A percentile compares a stretch with the other conserved stretches of the same genome.
phyloP scores from a whole-genome alignment of 1,140 invertebrate genomes.

The Schmidtea mediterranea region DNA sequence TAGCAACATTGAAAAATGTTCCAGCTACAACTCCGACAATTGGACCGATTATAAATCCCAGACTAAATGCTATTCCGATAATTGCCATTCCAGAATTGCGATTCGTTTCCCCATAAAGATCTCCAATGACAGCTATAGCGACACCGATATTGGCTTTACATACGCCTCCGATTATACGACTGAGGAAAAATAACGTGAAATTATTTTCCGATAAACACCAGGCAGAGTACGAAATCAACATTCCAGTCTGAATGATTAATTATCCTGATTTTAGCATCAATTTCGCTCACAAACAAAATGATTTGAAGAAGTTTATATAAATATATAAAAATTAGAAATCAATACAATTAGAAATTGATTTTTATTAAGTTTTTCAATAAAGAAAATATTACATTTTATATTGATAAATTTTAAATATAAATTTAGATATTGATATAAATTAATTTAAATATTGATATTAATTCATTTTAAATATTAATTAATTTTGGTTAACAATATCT shows the following conservation, averaged over 20 bases:
- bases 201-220: slow-evolving; percentile 55
- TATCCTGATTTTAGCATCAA: too few relatives aligned
- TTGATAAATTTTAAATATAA: too few relatives aligned
- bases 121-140: slow-evolving; percentile 73
- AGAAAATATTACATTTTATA: too few relatives aligned
- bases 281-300: too few relatives aligned
- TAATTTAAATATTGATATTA: too few relatives aligned
- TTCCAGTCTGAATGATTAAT: slow-evolving; percentile 40
- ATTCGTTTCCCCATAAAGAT: slow-evolving; percentile 50
- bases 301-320: too few relatives aligned
- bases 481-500: too few relatives aligned
- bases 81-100: slow-evolving; percentile 78
- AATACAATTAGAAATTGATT: too few relatives aligned
- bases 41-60: slow-evolving; percentile 83
- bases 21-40: slow-evolving; percentile 49
- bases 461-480: too few relatives aligned
- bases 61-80: slow-evolving; percentile 78
- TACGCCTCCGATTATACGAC: slow-evolving; percentile 66
- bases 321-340: too few relatives aligned
- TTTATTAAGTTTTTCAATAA: too few relatives aligned
- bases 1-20: slow-evolving; percentile 56
- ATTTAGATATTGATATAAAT: too few relatives aligned
- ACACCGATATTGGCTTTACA: slow-evolving; percentile 86
- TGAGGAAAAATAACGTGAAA: slow-evolving; percentile 67
- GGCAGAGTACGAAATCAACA: slow-evolving; percentile 51